Percentiles rank a stretch among this genome's conserved stretches.
Evolutionary conservation across 2,797 vertebrate genomes (phyloP).

Genomic region (Peromyscus melanophrys): DNA sequence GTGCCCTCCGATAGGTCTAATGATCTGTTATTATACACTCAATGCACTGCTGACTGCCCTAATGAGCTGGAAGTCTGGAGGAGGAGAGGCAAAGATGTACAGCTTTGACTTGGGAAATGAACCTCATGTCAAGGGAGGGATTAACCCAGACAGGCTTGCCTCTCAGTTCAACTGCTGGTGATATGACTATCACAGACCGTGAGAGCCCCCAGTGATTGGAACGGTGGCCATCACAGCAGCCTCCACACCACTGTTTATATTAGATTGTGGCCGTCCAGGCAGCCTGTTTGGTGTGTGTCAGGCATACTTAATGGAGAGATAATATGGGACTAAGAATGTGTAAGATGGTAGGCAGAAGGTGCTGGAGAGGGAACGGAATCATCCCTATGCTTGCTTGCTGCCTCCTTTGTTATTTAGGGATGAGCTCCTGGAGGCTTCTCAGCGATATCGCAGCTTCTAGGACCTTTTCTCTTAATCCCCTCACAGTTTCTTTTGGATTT

Average conservation of each 20-base stretch:
- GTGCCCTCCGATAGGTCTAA: background rate
- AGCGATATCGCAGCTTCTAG: background rate
- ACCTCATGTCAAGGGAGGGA: constrained; percentile 51
- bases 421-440: background rate
- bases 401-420: background rate
- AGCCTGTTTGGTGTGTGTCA: constrained; percentile 64
- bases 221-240: background rate
- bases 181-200: rapidly evolving
- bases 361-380: background rate
- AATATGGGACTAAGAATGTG: background rate
- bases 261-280: background rate
- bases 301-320: constrained; percentile 76
- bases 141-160: background rate
- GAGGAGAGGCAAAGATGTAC: constrained; percentile 65
- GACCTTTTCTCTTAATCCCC: background rate
- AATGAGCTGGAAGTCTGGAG: constrained; percentile 77
- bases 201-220: background rate
- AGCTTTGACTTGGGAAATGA: constrained; percentile 59
- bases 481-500: background rate
- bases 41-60: constrained; percentile 46
- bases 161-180: background rate
- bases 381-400: constrained; percentile 45
- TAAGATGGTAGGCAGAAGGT: background rate
- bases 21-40: constrained; percentile 42
- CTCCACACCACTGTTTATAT: constrained; percentile 59